Evolutionary conservation across 1,140 invertebrate species (phyloP).

Genomic region (Lordiphosa collinella): DNA sequence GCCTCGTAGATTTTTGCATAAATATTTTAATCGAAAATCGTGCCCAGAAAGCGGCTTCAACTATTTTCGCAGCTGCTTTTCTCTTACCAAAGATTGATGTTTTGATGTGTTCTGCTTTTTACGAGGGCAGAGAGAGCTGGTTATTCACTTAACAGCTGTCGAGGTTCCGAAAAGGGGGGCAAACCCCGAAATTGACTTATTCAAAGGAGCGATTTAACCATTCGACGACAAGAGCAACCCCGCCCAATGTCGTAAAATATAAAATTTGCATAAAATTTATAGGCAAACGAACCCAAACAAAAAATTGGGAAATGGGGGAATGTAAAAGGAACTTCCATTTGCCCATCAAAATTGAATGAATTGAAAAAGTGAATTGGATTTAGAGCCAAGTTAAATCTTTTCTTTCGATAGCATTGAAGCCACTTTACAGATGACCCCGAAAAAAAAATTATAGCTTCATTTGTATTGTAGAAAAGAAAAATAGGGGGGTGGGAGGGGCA

Average conservation of each 20-base stretch:
- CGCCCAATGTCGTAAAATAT: conserved; percentile 29
- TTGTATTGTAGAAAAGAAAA: too few species aligned
- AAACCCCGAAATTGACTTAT: conserved; percentile 53
- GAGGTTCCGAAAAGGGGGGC: neutral
- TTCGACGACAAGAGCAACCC: conserved; percentile 27
- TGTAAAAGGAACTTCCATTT: conserved; percentile 8
- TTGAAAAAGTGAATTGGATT: conserved; percentile 24
- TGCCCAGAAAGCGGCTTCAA: conserved; percentile 56
- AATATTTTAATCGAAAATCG: conserved; percentile 76
- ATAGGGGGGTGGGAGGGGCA: too few species aligned
- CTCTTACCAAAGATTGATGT: conserved; percentile 44
- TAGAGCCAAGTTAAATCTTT: conserved; percentile 1
- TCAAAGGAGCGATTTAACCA: conserved; percentile 53
- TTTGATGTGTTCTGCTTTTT: conserved; percentile 22
- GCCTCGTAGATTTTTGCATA: conserved; percentile 55
- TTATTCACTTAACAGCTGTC: conserved; percentile 3
- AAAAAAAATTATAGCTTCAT: too few species aligned
- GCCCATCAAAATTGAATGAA: conserved; percentile 14
- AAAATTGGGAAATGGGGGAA: conserved; percentile 18
- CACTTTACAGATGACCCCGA: too few species aligned
- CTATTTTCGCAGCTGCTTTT: conserved; percentile 63
- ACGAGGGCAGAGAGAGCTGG: conserved; percentile 3
- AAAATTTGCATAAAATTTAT: conserved; percentile 43
- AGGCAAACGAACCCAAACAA: conserved; percentile 21
- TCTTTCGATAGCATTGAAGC: too few species aligned